Conservation (phyloP, 2,113 vertebrate species). For the Isichthys henryi region DNA sequence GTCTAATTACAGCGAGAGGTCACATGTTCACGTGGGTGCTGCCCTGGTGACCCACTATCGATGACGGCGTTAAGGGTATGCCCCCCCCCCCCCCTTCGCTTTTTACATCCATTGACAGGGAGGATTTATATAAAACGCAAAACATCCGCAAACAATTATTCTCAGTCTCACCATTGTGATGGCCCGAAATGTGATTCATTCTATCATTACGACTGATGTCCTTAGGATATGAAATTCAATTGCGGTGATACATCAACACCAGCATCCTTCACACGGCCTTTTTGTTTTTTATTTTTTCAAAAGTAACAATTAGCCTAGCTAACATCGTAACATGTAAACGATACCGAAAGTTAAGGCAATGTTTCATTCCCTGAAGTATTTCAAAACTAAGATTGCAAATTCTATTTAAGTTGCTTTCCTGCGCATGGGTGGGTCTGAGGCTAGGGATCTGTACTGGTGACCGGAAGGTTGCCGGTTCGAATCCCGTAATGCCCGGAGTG, state of each 20-base stretch:
- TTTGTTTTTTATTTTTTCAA: background rate
- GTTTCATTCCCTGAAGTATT: background rate
- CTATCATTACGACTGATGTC: background rate
- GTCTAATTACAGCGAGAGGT: background rate
- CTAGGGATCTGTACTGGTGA: too few relatives aligned
- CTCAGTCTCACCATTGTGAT: background rate
- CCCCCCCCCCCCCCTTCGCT: background rate
- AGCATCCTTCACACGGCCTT: too few relatives aligned
- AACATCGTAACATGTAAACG: background rate
- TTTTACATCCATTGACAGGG: background rate
- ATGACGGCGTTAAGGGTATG: background rate
- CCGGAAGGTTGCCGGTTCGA: too few relatives aligned
- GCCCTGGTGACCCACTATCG: background rate
- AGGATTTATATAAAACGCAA: background rate
- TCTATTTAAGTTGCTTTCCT: background rate
- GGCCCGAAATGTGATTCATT: background rate
- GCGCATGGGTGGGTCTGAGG: background rate
- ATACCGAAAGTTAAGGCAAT: background rate
- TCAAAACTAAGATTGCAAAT: background rate
- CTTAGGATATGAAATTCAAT: constrained; percentile 5
- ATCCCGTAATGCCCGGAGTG: too few relatives aligned
- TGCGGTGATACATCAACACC: background rate
- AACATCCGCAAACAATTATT: background rate
- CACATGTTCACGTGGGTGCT: background rate
- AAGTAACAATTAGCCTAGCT: background rate